Evolutionary conservation across 2,888 invertebrate genomes (phyloP), one percentile per base, ranked within the genome.

Genomic region (Charanyca ferruginea): DNA sequence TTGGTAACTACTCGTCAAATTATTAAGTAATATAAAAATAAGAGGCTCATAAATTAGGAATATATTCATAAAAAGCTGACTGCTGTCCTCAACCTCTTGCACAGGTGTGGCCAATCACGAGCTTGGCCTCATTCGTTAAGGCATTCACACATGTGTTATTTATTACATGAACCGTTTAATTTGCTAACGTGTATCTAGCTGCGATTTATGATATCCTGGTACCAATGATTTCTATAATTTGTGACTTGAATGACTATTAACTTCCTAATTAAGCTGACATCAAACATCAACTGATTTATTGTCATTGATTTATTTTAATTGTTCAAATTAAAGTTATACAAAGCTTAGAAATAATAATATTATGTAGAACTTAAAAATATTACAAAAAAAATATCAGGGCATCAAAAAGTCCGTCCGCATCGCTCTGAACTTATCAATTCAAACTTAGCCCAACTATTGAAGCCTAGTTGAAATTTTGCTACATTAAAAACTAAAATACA

Each of bases 81-180:
- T 79, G 74, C 68, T 77, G 80, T 84, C 83, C 84, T 83, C 81
- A 81, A 88, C 84, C 82, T 86, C 78, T 79, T 60, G 66, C 77
- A 57, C 84, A 89, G 90, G 89, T 89, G 89, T 89, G 88, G 85
- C 84, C 75, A 81, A 85, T 85, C 85, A 87, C 86, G 86, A 77
- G 75, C 65, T 59, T 71, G 78, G 80, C 83, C 78, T 80, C 78
- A 79, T 71, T 76, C 75, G 77, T 82, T 81, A 81, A 78, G 78
- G 77, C 72, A 77, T 79, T 78, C 71, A 69, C 76, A 76, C 70
- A 79, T 73, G 54, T 62, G 67, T 77, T 78, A 70, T n/a, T n/a
- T n/a, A n/a, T 65, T 74, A 62, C 76, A 73, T 69, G 66, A 35
- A 55, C 64, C 54, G 67, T 66, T 80, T 78, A 70, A 80, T 75